Base-by-base conservation (phyloP, 37 sponge, comb jelly and placozoan genomes). In the Eunapius fragilis region DNA sequence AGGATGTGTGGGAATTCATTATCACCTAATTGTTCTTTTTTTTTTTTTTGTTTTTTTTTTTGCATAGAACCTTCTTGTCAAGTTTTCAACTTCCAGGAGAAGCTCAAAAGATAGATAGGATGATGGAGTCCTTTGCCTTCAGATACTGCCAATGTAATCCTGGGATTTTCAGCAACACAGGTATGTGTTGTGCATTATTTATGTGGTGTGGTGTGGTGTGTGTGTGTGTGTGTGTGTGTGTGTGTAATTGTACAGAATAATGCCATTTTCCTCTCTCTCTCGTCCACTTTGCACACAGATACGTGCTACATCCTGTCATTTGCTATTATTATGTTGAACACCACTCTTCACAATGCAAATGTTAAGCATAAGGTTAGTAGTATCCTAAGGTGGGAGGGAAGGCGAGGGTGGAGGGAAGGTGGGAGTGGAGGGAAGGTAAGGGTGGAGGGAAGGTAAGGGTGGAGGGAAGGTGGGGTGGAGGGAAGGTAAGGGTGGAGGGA, bases 101-200 rank as follows among this genome's bases (percentile, higher is more conserved):
- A 45, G 97, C 97, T 1, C 94, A 95, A 69, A 94, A 95, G 91
- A 95, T 99, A 78, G 97, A 99, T 50, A 70, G 96, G 26, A 97
- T 99, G 90, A 99, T 99, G 99, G 97, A 97, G 78, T 87, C 85
- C 31, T 99, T 99, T 88, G 99, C 97, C 35, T 84, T 86, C 58
- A 80, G 91, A 27, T 99, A 89, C 79, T 94, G 92, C 67, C 69
- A 77, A 33, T 91, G 88, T 50, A 98, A 96, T 70, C 91, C 96
- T 25, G 79, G 74, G 2, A 84, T 90, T 3, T 98, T 96, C 74
- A 86, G 84, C 32, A 92, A 88, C 50, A 79, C 93, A 75, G 97
- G 96, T 93, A 48, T 38, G 87, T 28, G 27, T 70, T n/a, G n/a
- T n/a, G n/a, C n/a, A n/a, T 12, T 25, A 34, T 25, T 3, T 31